Percentiles rank a stretch among this genome's conserved stretches.
Evolutionary conservation across 2,113 vertebrate genomes (phyloP).

Genomic region (Rissa tridactyla): DNA sequence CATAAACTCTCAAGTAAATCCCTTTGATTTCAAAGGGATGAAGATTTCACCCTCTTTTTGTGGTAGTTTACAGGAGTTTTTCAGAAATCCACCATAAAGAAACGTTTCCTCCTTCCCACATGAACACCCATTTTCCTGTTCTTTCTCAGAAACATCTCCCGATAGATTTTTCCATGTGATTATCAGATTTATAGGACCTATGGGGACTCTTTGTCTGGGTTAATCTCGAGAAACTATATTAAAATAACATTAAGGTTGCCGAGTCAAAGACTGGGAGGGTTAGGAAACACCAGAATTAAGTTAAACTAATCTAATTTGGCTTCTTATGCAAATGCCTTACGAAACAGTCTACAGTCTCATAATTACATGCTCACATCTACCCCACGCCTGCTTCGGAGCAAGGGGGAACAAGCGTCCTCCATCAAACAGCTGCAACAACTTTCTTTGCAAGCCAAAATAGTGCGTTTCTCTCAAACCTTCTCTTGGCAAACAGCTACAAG

Average conservation of each 20-base stretch:
- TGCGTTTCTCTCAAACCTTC: not conserved
- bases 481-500: not conserved
- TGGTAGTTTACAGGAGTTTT: not conserved
- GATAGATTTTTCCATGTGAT: constrained; percentile 7
- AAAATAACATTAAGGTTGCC: constrained; percentile 35
- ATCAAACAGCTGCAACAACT: not conserved
- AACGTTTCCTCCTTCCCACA: not conserved
- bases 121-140: not conserved
- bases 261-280: constrained; percentile 18
- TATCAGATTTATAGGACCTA: constrained; percentile 42
- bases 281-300: constrained; percentile 31
- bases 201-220: constrained; percentile 6
- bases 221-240: constrained; percentile 23
- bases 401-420: not conserved
- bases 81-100: not conserved
- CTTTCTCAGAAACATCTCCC: not conserved
- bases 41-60: constrained; percentile 27
- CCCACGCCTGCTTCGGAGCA: not conserved
- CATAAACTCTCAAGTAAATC: constrained; percentile 32
- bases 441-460: not conserved
- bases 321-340: constrained; percentile 37
- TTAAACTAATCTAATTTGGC: constrained; percentile 24
- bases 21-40: constrained; percentile 43
- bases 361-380: not conserved
- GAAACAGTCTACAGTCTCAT: not conserved